These are phyloP conservation scores for Mionectes olivaceus DNA, from an alignment of 2,797 vertebrate genomes.

Conservation along the genomic window DNA sequence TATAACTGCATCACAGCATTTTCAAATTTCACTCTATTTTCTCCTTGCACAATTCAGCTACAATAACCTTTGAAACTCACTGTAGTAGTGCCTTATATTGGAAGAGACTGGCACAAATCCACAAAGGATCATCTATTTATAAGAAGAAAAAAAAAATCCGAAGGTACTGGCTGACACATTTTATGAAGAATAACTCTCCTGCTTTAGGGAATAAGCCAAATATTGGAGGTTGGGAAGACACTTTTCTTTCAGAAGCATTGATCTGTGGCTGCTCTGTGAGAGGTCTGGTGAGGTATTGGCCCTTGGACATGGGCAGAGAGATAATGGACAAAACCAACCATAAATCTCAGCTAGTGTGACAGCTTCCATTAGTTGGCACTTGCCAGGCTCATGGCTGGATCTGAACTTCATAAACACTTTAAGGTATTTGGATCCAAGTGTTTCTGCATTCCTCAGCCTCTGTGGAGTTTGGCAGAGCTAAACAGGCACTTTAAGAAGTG, in stretches of 20 bases:
- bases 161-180: conserved; percentile 5
- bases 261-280: background rate
- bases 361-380: conserved; percentile 5
- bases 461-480: conserved; percentile 19
- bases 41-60: background rate
- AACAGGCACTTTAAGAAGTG: background rate
- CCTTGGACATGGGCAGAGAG: background rate
- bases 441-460: background rate
- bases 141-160: background rate
- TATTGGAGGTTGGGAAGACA: background rate
- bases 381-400: background rate
- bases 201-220: conserved; percentile 27
- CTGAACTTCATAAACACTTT: conserved; percentile 28
- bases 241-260: background rate
- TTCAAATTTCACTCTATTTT: background rate
- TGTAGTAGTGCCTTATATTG: background rate
- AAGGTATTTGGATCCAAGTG: conserved; percentile 2
- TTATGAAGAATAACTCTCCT: conserved; percentile 7
- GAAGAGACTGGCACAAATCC: background rate
- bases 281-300: background rate
- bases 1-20: background rate
- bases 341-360: background rate
- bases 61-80: background rate
- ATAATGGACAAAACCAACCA: background rate
- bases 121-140: conserved; percentile 29